These are phyloP conservation scores for Drosophila pegasa DNA, from an alignment of 2,888 invertebrate genomes.

Conservation along the genomic window DNA sequence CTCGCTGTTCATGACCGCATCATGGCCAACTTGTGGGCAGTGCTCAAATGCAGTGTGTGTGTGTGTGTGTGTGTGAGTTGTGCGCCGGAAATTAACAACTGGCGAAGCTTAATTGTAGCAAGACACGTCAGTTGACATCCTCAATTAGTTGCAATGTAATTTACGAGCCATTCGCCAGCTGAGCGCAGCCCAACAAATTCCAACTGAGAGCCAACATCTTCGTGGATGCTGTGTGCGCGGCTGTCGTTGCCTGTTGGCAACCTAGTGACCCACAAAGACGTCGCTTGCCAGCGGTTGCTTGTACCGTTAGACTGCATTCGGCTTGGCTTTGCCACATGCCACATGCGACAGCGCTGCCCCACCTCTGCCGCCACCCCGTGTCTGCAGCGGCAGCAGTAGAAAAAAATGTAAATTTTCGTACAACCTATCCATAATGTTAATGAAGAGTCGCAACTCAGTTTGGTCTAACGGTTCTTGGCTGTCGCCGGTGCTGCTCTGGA, in stretches of 20 bases:
- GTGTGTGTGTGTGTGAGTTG: constrained; percentile 1
- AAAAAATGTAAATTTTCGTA: constrained; percentile 56
- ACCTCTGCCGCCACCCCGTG: constrained; percentile 4
- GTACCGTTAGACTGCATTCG: constrained; percentile 71
- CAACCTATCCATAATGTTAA: constrained; percentile 72
- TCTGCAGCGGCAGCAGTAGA: too few species aligned
- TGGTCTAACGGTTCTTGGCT: constrained; percentile 44
- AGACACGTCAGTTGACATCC: constrained; percentile 73
- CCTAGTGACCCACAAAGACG: constrained; percentile 73
- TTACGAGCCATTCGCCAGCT: constrained; percentile 48
- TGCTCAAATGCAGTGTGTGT: constrained; percentile 18
- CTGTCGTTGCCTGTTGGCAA: constrained; percentile 43
- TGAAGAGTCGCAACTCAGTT: constrained; percentile 54
- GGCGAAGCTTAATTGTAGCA: constrained; percentile 56
- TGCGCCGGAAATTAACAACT: constrained; percentile 42
- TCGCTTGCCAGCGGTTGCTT: constrained; percentile 45
- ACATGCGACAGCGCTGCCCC: constrained; percentile 24
- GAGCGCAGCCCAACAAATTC: constrained; percentile 35
- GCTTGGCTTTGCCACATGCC: constrained; percentile 48
- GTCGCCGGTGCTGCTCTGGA: not conserved
- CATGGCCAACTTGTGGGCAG: constrained; percentile 48
- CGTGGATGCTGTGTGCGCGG: constrained; percentile 11
- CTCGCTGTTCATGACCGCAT: constrained; percentile 39
- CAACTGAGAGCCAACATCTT: constrained; percentile 35
- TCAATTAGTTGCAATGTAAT: constrained; percentile 71